A percentile compares a stretch with the other conserved stretches of the same genome.
Conservation (phyloP, 2,797 vertebrate species). For the Sebastes trivittatus region DNA sequence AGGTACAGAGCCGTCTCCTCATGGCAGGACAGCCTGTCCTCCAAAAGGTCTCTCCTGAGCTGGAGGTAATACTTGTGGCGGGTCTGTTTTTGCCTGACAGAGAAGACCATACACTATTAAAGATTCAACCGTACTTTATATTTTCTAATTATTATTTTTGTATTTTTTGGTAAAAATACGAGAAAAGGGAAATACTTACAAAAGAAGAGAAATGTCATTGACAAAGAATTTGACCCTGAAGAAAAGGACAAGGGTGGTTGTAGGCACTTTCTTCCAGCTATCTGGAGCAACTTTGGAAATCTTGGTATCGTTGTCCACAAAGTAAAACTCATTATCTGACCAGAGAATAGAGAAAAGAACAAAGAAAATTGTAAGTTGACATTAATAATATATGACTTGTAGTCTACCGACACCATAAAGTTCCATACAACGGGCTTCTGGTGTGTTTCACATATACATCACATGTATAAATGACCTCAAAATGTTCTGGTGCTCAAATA, state of each 20-base stretch:
- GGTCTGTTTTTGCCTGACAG: slow-evolving; percentile 85
- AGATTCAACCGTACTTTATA: background rate
- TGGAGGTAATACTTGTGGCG: slow-evolving; percentile 93
- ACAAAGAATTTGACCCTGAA: slow-evolving; percentile 92
- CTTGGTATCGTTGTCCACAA: slow-evolving; percentile 89
- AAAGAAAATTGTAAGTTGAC: background rate
- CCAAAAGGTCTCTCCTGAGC: slow-evolving; percentile 90
- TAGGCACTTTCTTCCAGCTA: slow-evolving; percentile 89
- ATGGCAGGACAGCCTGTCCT: slow-evolving; percentile 86
- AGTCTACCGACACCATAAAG: background rate
- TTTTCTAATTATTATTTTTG: background rate
- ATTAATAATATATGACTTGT: background rate
- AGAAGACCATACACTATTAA: background rate
- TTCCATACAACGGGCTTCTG: background rate
- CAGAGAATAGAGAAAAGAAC: slow-evolving; percentile 5
- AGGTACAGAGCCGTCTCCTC: slow-evolving; percentile 87
- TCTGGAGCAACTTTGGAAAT: slow-evolving; percentile 90
- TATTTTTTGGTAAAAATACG: background rate
- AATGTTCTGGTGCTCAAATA: background rate
- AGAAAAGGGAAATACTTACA: slow-evolving; percentile 80
- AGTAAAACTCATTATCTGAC: slow-evolving; percentile 92
- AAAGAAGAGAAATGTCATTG: slow-evolving; percentile 82
- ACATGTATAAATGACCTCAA: background rate
- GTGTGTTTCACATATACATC: background rate
- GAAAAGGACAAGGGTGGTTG: slow-evolving; percentile 85